phyloP scores from a whole-genome alignment of 2,113 vertebrate species.

The Heteronetta atricapilla region DNA sequence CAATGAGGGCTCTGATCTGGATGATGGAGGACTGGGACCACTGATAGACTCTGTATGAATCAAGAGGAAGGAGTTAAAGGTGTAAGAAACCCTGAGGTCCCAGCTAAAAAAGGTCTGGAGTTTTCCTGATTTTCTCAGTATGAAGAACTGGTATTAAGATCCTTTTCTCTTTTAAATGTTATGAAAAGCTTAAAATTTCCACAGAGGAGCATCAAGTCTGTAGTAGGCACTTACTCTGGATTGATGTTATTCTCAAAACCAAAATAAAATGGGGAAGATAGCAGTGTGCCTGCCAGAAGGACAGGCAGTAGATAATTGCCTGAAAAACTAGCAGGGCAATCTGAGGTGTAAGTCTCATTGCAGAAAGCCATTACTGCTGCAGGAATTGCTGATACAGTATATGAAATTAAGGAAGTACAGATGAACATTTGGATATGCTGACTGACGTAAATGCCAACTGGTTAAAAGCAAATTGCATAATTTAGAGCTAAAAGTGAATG shows the following conservation, averaged over 20 bases:
- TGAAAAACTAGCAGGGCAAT: slow-evolving; percentile 12
- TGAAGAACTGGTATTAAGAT: background rate
- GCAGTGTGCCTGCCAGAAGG: background rate
- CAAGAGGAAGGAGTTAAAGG: background rate
- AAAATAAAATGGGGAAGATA: background rate
- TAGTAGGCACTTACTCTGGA: background rate
- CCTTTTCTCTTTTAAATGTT: background rate
- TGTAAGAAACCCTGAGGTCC: background rate
- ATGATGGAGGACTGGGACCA: background rate
- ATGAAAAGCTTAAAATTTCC: background rate
- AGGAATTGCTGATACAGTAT: slow-evolving; percentile 32
- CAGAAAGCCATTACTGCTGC: slow-evolving; percentile 17
- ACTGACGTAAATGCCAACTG: slow-evolving; percentile 30
- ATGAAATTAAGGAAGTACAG: slow-evolving; percentile 45
- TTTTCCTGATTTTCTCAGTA: background rate
- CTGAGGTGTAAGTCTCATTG: slow-evolving; percentile 4
- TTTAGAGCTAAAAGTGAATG: slow-evolving; percentile 25
- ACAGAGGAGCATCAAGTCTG: background rate
- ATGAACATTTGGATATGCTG: slow-evolving; percentile 53
- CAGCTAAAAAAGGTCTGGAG: background rate
- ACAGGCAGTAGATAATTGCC: background rate
- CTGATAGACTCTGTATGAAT: rapidly evolving
- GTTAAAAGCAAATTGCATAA: slow-evolving; percentile 41
- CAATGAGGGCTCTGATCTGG: background rate
- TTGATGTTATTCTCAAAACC: background rate